phyloP scores from a whole-genome alignment of 2,113 vertebrate genomes.

The Paradoxurus hermaphroditus region DNA sequence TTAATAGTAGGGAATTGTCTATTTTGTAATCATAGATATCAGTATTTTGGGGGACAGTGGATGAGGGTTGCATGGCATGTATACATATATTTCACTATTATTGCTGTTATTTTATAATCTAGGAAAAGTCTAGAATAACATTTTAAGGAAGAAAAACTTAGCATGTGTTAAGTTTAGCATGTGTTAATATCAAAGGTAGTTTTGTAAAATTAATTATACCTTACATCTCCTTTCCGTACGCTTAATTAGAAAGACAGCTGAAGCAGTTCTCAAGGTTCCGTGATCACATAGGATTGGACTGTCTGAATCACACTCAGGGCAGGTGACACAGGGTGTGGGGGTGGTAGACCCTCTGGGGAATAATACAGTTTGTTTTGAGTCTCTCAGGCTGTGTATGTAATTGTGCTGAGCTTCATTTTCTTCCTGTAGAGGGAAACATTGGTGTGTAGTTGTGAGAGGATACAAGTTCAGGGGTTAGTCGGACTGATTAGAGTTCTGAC shows the following conservation, averaged over 20 bases:
- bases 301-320: background rate
- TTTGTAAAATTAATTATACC: background rate
- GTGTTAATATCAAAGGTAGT: background rate
- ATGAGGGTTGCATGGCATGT: background rate
- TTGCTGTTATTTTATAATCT: constrained; percentile 6
- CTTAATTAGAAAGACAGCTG: background rate
- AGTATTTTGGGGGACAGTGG: background rate
- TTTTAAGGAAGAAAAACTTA: background rate
- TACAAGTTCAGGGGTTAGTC: background rate
- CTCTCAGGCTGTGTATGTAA: background rate
- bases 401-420: background rate
- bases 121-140: background rate
- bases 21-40: background rate
- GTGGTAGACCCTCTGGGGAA: background rate
- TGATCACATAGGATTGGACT: background rate
- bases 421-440: background rate
- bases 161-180: background rate
- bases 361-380: background rate
- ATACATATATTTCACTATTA: background rate
- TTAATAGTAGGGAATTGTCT: background rate
- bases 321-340: background rate
- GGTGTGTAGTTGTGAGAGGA: background rate
- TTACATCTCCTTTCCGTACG: background rate
- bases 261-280: background rate
- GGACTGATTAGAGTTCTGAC: background rate